These are phyloP conservation scores for Auanema freiburgensis DNA, from an alignment of 2,888 invertebrate species.

Conservation along the genomic window DNA sequence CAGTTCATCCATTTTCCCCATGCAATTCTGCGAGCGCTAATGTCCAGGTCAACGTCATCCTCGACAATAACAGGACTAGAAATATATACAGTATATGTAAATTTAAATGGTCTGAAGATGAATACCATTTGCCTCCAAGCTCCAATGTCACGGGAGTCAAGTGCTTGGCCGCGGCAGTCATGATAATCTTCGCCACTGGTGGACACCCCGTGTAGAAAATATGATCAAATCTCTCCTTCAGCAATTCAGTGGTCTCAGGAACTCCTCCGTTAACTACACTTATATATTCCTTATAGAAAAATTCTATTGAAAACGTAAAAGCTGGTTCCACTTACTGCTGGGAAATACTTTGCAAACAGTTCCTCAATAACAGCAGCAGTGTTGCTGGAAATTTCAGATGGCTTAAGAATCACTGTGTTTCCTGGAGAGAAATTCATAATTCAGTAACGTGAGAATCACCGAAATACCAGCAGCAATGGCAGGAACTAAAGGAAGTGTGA, in stretches of 20 bases:
- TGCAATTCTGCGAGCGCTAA: slow-evolving; percentile 80
- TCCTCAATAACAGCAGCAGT: slow-evolving; percentile 26
- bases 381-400: slow-evolving; percentile 43
- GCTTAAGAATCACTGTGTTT: slow-evolving; percentile 51
- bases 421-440: slow-evolving; percentile 19
- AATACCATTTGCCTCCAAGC: slow-evolving; percentile 74
- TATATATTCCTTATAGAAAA: slow-evolving; percentile 67
- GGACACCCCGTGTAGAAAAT: slow-evolving; percentile 86
- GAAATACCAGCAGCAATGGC: slow-evolving; percentile 41
- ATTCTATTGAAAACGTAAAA: slow-evolving; percentile 89
- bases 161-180: slow-evolving; percentile 83
- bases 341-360: slow-evolving; percentile 33
- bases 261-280: slow-evolving; percentile 76
- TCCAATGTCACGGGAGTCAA: slow-evolving; percentile 91
- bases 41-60: slow-evolving; percentile 75
- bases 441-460: slow-evolving; percentile 37
- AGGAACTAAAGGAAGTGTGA: slow-evolving; percentile 42
- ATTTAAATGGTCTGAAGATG: not conserved
- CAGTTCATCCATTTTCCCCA: slow-evolving; percentile 91
- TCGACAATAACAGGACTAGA: slow-evolving; percentile 86
- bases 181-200: slow-evolving; percentile 86
- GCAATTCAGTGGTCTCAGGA: slow-evolving; percentile 80
- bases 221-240: slow-evolving; percentile 86
- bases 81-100: too few relatives aligned
- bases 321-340: slow-evolving; percentile 70